Evolutionary conservation across 2,888 invertebrate genomes (phyloP), one percentile per base, ranked within the genome.

Genomic region (Pollenia griseotomentosa): DNA sequence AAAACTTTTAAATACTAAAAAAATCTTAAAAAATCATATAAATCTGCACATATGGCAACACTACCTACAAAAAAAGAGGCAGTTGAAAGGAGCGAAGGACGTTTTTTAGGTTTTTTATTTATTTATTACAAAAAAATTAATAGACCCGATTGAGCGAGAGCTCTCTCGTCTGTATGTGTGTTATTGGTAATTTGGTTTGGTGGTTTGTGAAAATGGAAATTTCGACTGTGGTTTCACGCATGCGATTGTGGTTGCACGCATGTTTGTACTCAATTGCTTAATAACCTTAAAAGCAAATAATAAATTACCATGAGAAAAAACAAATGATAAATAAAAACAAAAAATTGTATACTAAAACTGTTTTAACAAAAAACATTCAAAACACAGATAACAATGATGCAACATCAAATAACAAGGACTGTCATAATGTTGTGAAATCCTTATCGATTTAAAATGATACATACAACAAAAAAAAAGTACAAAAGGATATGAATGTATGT

Each of bases 341-440:
- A 70, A 75, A 65, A 51, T 48, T 46, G 12, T 61, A 57, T 14
- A 10, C 6, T 53, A 57, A 63, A 68, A 71, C 46, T 51, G 51
- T 42, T 70, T 75, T n/a, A 14, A 48, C n/a, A 78, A 84, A 40
- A 46, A 59, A 44, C 48, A 16, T 44, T 4, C 6, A 33, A 33
- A 42, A 63, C 2, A 53, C 19, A 71, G 81, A 81, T 77, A 85
- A 77, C 53, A 77, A 85, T 33, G 70, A 65, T 68, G 57, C 44
- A 63, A 86, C 61, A 78, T 73, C 53, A 51, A 65, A 83, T 66
- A 68, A 40, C 14, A 71, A 77, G 65, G 57, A 75, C 74, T 73
- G 57, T 16, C 80, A 66, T 16, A 79, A 44, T 40, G 48, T 53
- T 83, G 86, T 83, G 86, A 86, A 80, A 83, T 86, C 59, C 65